Evolutionary conservation across 2,888 invertebrate species (phyloP), one percentile per base, ranked within the genome.

Genomic region (Allacma fusca): DNA sequence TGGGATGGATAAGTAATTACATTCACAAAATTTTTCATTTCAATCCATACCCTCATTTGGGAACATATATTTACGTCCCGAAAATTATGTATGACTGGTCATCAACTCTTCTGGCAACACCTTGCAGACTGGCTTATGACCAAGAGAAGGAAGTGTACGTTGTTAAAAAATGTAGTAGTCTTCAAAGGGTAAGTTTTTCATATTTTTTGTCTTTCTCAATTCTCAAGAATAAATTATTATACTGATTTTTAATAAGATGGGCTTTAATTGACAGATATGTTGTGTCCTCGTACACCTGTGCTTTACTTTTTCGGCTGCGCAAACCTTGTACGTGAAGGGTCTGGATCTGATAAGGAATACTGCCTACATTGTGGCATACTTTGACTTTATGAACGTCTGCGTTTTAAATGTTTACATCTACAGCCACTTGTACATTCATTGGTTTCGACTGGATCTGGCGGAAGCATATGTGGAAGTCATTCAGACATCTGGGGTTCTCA

Each of bases 311-410:
- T 71, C 71, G 1, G 57, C 44, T n/a, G 0, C 19, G 0, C n/a
- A 50, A 7, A 71, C 28, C n/a, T 19, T 69, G 21, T 69, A 40
- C 40, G 21, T 21, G 40, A 40, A 44, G n/a, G 71, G 59, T 19
- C 5, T 24, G 4, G 57, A 23, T 28, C 28, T 71, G 1, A 1
- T 59, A 0, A 24, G 19, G n/a, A 71, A 71, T 34, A 26, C 16
- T 2, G 44, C 23, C 16, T 71, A 71, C 59, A 59, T 71, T 13
- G 71, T 71, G 1, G 57, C 71, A 4, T 71, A 71, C 13, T 71
- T 71, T 59, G 71, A 71, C n/a, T 71, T 71, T n/a, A n/a, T 50
- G 28, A 71, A 71, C 28, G 71, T 44, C 19, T 71, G 16, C 19
- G 34, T 71, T 4, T 28, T 71, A 21, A 71, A 71, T 57, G 12